Evolutionary conservation across 2,113 vertebrate species (phyloP).

Genomic region (Brachyhypopomus gauderio): DNA sequence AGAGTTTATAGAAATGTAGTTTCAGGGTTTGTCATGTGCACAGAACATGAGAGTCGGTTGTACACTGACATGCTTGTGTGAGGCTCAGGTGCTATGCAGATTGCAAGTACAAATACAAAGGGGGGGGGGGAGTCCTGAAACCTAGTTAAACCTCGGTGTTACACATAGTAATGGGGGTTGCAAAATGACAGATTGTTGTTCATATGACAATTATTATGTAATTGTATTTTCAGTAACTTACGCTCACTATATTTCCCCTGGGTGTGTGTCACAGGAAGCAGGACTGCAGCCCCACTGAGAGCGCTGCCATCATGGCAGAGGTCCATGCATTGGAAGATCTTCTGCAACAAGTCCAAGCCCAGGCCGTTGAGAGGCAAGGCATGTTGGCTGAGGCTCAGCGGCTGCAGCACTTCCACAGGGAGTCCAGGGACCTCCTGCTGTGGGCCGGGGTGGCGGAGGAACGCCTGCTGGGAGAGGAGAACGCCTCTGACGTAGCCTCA

Average conservation of each 20-base stretch:
- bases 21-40: too few relatives aligned
- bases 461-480: constrained; percentile 73
- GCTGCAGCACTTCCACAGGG: constrained; percentile 75
- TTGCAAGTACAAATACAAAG: too few relatives aligned
- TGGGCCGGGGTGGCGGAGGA: constrained; percentile 73
- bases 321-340: constrained; percentile 77
- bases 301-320: constrained; percentile 75
- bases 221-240: background rate
- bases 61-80: too few relatives aligned
- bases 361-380: constrained; percentile 57
- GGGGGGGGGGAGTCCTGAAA: background rate
- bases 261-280: constrained; percentile 71
- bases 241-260: background rate
- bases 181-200: background rate
- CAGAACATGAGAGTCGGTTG: too few relatives aligned
- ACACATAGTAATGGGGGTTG: too few relatives aligned
- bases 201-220: background rate
- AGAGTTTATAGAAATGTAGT: background rate
- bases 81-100: too few relatives aligned
- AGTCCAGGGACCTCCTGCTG: constrained; percentile 70
- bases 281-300: constrained; percentile 80
- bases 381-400: constrained; percentile 64
- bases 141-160: background rate
- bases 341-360: constrained; percentile 70
- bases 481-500: constrained; percentile 72